Conservation (phyloP, 2,113 vertebrate genomes). For the Cisticola juncidis region DNA sequence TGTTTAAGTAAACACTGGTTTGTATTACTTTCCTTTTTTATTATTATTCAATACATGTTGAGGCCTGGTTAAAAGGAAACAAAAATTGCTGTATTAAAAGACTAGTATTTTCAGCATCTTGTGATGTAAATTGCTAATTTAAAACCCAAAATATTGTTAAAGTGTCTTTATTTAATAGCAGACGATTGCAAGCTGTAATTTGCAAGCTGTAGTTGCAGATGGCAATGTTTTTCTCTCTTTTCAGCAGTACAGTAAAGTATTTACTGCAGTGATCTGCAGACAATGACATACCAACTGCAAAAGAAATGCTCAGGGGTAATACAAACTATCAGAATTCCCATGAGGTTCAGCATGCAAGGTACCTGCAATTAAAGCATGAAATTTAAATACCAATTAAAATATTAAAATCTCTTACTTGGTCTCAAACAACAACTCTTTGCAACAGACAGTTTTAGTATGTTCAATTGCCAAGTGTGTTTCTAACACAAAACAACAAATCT, state of each 20-base stretch:
- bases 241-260: constrained; percentile 71
- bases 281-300: constrained; percentile 68
- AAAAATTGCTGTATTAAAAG: constrained; percentile 79
- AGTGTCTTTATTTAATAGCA: constrained; percentile 83
- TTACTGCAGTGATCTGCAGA: constrained; percentile 75
- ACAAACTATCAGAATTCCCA: constrained; percentile 33
- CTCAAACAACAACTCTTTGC: neutral
- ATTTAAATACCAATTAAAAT: constrained; percentile 22
- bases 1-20: constrained; percentile 78
- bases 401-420: neutral
- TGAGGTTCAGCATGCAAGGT: neutral
- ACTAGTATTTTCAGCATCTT: constrained; percentile 78
- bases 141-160: constrained; percentile 84
- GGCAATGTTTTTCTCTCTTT: constrained; percentile 80
- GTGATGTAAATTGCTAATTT: constrained; percentile 83
- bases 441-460: neutral
- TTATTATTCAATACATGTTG: constrained; percentile 66
- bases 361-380: neutral
- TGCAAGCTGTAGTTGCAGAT: constrained; percentile 84
- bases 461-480: neutral
- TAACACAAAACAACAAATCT: constrained; percentile 9
- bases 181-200: constrained; percentile 82
- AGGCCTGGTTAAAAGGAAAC: constrained; percentile 73
- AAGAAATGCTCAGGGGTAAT: constrained; percentile 54
- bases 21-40: constrained; percentile 38